These are phyloP conservation scores for Cuniculus paca DNA, from an alignment of 2,797 vertebrate genomes.

Conservation along the genomic window DNA sequence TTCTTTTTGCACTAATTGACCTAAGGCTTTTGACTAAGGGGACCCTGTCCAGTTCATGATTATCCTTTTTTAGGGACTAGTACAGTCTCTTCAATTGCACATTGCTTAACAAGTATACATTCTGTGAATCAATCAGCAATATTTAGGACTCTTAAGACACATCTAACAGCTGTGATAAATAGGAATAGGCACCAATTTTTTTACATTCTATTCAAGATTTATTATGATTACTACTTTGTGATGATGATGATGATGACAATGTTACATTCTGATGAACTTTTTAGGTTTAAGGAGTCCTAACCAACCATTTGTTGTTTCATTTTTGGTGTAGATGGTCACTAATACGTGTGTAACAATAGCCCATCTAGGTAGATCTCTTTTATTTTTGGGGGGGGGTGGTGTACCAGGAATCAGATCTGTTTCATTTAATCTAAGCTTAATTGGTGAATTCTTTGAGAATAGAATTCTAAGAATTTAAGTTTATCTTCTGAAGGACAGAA, in stretches of 20 bases:
- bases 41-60: not conserved
- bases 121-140: not conserved
- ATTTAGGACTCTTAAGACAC: not conserved
- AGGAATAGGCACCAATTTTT: not conserved
- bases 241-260: not conserved
- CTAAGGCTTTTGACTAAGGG: not conserved
- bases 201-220: accelerated
- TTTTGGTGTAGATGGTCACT: not conserved
- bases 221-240: not conserved
- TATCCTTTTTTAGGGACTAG: not conserved
- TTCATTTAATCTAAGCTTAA: not conserved
- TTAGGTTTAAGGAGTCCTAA: not conserved
- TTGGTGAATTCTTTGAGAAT: not conserved
- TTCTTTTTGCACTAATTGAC: not conserved
- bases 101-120: slow-evolving; percentile 10
- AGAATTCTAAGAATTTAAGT: not conserved
- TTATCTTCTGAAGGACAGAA: not conserved
- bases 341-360: not conserved
- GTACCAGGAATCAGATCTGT: no score
- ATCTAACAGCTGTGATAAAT: not conserved
- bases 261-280: not conserved
- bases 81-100: not conserved
- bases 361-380: not conserved
- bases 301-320: not conserved
- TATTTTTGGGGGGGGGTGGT: no score